These are phyloP conservation scores for Pangasius djambal DNA, from an alignment of 2,797 vertebrate species.

Conservation along the genomic window DNA sequence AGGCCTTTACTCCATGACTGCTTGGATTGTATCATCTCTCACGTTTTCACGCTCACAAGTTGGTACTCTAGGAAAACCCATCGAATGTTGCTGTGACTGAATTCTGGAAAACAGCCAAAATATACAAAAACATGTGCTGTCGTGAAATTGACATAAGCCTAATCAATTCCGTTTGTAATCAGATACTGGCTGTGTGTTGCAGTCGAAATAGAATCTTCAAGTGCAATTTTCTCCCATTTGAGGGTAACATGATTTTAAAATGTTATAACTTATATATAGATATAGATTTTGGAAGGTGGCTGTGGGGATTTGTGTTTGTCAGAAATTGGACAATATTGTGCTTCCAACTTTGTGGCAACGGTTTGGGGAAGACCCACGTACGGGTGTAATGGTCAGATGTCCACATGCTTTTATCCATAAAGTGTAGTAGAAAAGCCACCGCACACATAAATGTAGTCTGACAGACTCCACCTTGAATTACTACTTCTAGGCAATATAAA, in stretches of 20 bases:
- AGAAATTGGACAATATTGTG: too few species aligned
- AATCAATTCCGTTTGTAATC: conserved; percentile 14
- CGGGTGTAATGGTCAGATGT: background rate
- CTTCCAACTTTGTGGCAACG: background rate
- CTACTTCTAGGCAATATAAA: background rate
- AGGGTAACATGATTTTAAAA: background rate
- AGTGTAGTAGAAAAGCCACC: background rate
- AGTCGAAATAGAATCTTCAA: background rate
- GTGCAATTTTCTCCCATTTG: background rate
- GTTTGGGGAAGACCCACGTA: background rate
- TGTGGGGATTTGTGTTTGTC: background rate
- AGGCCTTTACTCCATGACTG: background rate
- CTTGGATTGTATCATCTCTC: background rate
- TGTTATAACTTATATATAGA: background rate
- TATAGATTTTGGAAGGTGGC: background rate
- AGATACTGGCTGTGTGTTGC: background rate
- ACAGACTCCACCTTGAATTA: background rate
- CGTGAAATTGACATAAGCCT: background rate
- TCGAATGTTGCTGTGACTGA: background rate
- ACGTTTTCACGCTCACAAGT: background rate
- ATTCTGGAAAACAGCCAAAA: conserved; percentile 11
- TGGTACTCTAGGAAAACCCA: background rate
- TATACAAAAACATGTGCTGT: background rate
- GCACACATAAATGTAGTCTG: background rate
- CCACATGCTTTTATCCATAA: background rate